Evolutionary conservation across 2,113 vertebrate genomes (phyloP).

Genomic region (Sinocyclocheilus anophthalmus): DNA sequence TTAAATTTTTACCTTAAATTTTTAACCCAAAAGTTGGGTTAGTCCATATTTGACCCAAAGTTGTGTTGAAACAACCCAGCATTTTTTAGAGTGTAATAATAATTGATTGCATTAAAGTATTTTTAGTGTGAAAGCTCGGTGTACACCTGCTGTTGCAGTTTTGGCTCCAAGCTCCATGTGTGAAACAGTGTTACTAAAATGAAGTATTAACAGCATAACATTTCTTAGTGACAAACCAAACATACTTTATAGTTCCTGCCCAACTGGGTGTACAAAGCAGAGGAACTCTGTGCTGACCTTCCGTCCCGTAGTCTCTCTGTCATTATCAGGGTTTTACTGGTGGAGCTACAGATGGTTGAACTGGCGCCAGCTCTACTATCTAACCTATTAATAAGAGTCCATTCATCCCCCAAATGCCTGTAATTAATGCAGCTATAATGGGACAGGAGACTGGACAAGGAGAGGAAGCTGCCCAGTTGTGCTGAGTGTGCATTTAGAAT

Average conservation of each 20-base stretch:
- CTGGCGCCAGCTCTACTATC: constrained; percentile 9
- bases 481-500: neutral
- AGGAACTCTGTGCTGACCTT: constrained; percentile 8
- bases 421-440: constrained; percentile 34
- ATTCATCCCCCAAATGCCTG: constrained; percentile 8
- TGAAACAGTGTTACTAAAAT: neutral
- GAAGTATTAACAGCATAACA: neutral
- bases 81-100: too few relatives aligned
- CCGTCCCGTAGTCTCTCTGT: constrained; percentile 45
- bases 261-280: constrained; percentile 1
- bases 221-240: neutral
- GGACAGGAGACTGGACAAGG: neutral
- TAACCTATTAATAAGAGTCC: constrained; percentile 42
- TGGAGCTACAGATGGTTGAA: constrained; percentile 37
- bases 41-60: too few relatives aligned
- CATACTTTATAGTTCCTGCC: neutral
- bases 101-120: too few relatives aligned
- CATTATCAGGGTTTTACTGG: constrained; percentile 42
- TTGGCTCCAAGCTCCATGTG: neutral
- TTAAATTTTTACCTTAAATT: too few relatives aligned
- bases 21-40: too few relatives aligned
- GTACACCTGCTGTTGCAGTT: neutral
- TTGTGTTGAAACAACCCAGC: too few relatives aligned
- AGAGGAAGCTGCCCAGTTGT: neutral
- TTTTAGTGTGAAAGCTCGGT: too few relatives aligned